phyloP scores from a whole-genome alignment of 2,888 invertebrate genomes.

The Doris montereyensis region DNA sequence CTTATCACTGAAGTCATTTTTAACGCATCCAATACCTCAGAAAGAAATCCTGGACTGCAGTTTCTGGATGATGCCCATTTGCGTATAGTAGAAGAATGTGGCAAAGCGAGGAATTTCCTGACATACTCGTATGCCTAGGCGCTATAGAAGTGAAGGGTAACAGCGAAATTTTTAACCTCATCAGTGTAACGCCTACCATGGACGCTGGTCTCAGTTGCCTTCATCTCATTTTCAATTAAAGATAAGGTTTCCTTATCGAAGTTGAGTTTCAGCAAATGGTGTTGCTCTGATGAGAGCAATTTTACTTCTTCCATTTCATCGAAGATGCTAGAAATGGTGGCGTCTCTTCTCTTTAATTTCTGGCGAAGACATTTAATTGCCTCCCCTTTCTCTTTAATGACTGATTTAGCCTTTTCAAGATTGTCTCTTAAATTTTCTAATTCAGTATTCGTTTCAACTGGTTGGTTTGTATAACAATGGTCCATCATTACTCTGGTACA shows the following conservation, averaged over 20 bases:
- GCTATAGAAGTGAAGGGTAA: constrained; percentile 24
- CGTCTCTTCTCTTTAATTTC: constrained; percentile 21
- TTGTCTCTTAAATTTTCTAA: not conserved
- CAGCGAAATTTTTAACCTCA: too few species aligned
- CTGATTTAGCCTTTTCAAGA: constrained; percentile 4
- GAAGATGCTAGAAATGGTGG: not conserved
- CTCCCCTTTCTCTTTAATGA: not conserved
- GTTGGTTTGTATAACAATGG: not conserved
- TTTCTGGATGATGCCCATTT: constrained; percentile 27
- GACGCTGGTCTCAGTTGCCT: not conserved
- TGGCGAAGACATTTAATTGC: not conserved
- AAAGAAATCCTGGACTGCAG: constrained; percentile 24
- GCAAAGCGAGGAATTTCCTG: constrained; percentile 8
- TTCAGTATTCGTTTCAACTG: constrained; percentile 1
- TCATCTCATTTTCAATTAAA: constrained; percentile 15
- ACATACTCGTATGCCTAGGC: constrained; percentile 15
- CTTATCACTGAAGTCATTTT: not conserved
- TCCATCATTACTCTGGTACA: not conserved
- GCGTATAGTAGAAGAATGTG: constrained; percentile 16
- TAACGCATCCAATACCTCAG: too few species aligned
- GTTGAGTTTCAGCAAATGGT: not conserved
- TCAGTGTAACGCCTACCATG: too few species aligned
- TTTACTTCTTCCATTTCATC: not conserved
- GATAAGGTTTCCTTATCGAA: constrained; percentile 5
- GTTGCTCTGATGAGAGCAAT: not conserved